phyloP scores from a whole-genome alignment of 2,113 vertebrate species.

The Syrrhaptes paradoxus region DNA sequence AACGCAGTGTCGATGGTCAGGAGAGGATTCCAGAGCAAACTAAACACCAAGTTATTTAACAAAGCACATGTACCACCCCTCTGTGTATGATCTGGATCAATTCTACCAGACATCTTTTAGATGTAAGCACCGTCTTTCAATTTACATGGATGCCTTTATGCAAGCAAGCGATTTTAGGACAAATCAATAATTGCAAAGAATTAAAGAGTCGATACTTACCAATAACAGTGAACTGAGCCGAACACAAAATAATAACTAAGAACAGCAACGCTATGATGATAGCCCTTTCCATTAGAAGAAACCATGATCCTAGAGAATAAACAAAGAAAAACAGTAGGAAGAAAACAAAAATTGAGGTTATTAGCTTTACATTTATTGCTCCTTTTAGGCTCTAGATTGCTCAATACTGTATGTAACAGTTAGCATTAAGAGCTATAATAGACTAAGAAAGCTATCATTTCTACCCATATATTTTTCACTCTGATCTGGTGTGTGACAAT shows the following conservation, averaged over 20 bases:
- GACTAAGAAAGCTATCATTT: neutral
- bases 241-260: conserved; percentile 65
- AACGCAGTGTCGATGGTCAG: neutral
- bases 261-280: conserved; percentile 62
- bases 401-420: neutral
- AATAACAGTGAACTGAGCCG: conserved; percentile 62
- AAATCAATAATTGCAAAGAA: neutral
- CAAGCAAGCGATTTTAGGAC: neutral
- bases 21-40: neutral
- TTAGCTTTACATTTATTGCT: neutral
- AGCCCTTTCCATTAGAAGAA: conserved; percentile 64
- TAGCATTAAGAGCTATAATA: neutral
- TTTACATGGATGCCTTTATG: neutral
- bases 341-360: neutral
- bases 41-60: neutral
- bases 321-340: neutral
- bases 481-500: neutral
- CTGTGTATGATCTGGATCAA: neutral
- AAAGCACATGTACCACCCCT: neutral
- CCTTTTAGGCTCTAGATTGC: neutral
- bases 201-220: conserved; percentile 70
- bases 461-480: neutral
- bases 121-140: neutral
- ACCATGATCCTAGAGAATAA: conserved; percentile 70
- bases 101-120: neutral